Evolutionary conservation across 2,113 vertebrate species (phyloP), one percentile per base, ranked within the genome.

Genomic region (Pseudopipra pipra): DNA sequence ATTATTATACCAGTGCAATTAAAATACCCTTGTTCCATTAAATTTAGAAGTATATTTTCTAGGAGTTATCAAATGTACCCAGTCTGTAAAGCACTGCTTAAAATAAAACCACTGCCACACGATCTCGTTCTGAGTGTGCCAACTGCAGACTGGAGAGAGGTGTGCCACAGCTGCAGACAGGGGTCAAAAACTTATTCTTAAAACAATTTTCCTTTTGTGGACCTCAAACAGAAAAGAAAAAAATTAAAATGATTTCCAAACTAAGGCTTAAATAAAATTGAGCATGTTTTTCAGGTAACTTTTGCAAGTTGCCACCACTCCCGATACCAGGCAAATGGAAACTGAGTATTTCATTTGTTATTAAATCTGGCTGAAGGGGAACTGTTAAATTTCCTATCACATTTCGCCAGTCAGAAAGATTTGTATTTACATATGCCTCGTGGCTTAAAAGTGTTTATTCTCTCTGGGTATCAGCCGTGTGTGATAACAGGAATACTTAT

Each of bases 391-490:
- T 87, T 96, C 85, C 74, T 94, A 37, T 66, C 68, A 71, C 67
- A 49, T 91, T 90, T 90, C 87, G 33, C 68, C 87, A 86, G n/a
- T 79, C 23, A 72, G 56, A 86, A 85, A 58, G 27, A 62, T 96
- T 94, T 93, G 59, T 92, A 86, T 94, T 96, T 94, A 94, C 70
- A 82, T 88, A 76, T 88, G 87, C 82, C 55, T 66, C 77, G 62
- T 92, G 82, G 72, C 77, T 95, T 95, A 95, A 83, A 94, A 96
- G 56, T 70, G 88, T 89, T 89, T 92, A 28, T 79, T 87, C 75
- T 62, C 56, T 86, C 82, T 97, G 89, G 31, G 47, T 68, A 54
- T 46, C 43, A n/a, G 5, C 28, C 11, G 6, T 41, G 20, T 37
- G 24, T 66, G 25, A 35, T 55, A 39, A 54, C 17, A 35, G 35